A percentile compares a stretch with the other conserved stretches of the same genome.
Conservation (phyloP, 2,797 vertebrate species). For the Etheostoma perlongum region DNA sequence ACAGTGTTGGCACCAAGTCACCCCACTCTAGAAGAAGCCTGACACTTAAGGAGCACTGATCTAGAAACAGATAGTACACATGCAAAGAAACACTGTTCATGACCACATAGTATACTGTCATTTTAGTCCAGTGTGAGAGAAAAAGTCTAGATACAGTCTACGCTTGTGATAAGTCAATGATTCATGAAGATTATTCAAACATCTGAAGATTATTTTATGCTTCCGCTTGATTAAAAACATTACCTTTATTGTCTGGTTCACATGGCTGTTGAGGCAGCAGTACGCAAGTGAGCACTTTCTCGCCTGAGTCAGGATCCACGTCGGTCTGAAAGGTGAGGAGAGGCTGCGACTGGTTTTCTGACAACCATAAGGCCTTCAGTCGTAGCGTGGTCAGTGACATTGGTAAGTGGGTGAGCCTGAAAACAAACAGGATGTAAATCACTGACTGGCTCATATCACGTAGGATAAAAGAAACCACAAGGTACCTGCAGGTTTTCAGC, state of each 20-base stretch:
- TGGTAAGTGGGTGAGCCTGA: slow-evolving; percentile 91
- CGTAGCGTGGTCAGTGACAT: slow-evolving; percentile 92
- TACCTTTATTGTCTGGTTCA: slow-evolving; percentile 91
- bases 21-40: slow-evolving; percentile 5
- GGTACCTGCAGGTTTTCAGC: background rate
- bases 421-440: slow-evolving; percentile 26
- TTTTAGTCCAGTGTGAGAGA: background rate
- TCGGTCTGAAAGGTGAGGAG: slow-evolving; percentile 98
- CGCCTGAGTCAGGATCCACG: slow-evolving; percentile 88
- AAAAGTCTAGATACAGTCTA: background rate
- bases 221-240: background rate
- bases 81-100: background rate
- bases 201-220: background rate
- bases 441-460: background rate
- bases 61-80: background rate
- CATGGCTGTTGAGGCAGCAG: slow-evolving; percentile 95
- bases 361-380: slow-evolving; percentile 97
- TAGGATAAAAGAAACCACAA: background rate
- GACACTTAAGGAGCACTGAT: background rate
- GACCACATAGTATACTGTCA: background rate
- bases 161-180: background rate
- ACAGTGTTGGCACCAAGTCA: slow-evolving; percentile 4
- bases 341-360: slow-evolving; percentile 98
- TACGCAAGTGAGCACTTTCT: slow-evolving; percentile 98
- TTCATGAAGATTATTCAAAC: slow-evolving; percentile 3